Conservation (phyloP, 1,140 invertebrate genomes). For the Ceratina australensis region DNA sequence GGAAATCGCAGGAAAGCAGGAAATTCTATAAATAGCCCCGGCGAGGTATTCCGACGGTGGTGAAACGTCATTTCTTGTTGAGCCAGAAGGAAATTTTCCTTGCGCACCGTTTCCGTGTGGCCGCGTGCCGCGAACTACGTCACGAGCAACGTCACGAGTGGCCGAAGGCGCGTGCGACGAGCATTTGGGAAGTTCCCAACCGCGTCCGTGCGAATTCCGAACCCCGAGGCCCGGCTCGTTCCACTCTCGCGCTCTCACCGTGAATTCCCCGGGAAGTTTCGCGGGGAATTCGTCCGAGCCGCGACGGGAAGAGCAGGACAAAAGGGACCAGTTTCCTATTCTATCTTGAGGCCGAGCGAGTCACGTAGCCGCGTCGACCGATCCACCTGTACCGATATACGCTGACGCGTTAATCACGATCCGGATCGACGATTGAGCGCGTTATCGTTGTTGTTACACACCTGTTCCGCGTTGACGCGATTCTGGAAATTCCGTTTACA, state of each 20-base stretch:
- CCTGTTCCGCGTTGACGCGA: slow-evolving; percentile 3
- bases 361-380: background rate
- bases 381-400: background rate
- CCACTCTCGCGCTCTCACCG: slow-evolving; percentile 19
- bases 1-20: background rate
- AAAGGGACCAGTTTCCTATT: background rate
- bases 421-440: slow-evolving; percentile 1
- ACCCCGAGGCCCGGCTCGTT: slow-evolving; percentile 1
- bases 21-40: slow-evolving; percentile 19
- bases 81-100: slow-evolving; percentile 37
- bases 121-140: slow-evolving; percentile 28
- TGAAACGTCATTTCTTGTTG: background rate
- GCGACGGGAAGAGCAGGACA: background rate
- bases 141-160: slow-evolving; percentile 26
- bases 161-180: slow-evolving; percentile 2
- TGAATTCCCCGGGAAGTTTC: slow-evolving; percentile 42
- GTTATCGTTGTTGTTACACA: background rate
- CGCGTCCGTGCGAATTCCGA: slow-evolving; percentile 15
- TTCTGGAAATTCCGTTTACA: slow-evolving; percentile 5
- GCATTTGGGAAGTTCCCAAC: slow-evolving; percentile 45
- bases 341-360: background rate
- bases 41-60: background rate
- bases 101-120: slow-evolving; percentile 5
- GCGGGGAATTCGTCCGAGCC: background rate
- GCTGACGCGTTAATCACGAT: slow-evolving; percentile 15